Evolutionary conservation across 2,888 invertebrate species (phyloP).

Genomic region (Pediacus dermestoides): DNA sequence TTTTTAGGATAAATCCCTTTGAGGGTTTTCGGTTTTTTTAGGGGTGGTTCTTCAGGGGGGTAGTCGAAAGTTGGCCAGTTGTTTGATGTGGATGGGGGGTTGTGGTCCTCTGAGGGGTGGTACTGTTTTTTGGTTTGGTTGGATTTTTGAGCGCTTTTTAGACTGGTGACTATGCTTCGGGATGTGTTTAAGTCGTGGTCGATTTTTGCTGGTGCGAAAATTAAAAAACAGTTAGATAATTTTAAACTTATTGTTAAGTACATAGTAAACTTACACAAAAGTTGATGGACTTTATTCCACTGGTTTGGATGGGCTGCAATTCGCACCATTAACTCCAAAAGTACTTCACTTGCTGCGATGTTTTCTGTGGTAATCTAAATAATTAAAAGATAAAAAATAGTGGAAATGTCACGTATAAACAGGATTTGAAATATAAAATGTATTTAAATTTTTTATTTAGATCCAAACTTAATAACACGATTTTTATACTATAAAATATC

Average conservation of each 20-base stretch:
- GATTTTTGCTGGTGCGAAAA: slow-evolving; percentile 39
- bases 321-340: slow-evolving; percentile 46
- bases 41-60: no score
- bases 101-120: slow-evolving; percentile 7
- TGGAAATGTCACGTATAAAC: no score
- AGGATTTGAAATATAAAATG: no score
- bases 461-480: no score
- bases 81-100: slow-evolving; percentile 5
- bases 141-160: slow-evolving; percentile 15
- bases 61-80: slow-evolving; percentile 36
- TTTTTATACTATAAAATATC: no score
- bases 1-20: slow-evolving; percentile 41
- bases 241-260: no score
- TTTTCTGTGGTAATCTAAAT: slow-evolving; percentile 19
- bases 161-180: slow-evolving; percentile 36
- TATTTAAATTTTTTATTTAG: no score
- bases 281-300: slow-evolving; percentile 46
- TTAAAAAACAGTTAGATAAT: no score
- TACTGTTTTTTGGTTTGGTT: slow-evolving; percentile 3
- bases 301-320: slow-evolving; percentile 47
- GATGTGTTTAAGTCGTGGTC: slow-evolving; percentile 41
- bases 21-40: slow-evolving; percentile 22
- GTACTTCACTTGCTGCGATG: slow-evolving; percentile 41
- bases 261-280: slow-evolving; percentile 40
- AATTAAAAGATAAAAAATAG: slow-evolving; percentile 12